Evolutionary conservation across 2,888 invertebrate species (phyloP).

Genomic region (Pristionchus arcanus): DNA sequence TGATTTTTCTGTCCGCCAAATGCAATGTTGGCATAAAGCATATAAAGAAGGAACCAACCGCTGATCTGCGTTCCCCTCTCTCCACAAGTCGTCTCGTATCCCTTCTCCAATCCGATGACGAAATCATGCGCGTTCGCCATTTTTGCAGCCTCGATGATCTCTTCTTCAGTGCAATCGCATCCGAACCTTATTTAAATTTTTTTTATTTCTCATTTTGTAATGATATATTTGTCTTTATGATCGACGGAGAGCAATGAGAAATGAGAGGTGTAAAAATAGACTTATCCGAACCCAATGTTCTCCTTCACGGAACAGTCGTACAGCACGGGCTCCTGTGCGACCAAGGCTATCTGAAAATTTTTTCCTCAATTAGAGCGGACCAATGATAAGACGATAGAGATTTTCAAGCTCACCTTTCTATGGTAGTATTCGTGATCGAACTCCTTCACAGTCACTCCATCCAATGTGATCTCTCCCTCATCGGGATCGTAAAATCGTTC

Average conservation of each 20-base stretch:
- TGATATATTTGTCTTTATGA: too few species aligned
- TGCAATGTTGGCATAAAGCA: too few species aligned
- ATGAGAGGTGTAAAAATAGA: too few species aligned
- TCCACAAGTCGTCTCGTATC: slow-evolving; percentile 50
- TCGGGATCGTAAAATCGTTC: slow-evolving; percentile 80
- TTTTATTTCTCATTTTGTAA: too few species aligned
- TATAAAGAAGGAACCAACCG: too few species aligned
- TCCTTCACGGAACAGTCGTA: slow-evolving; percentile 66
- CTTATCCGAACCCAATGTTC: slow-evolving; percentile 72
- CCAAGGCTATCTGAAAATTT: slow-evolving; percentile 54
- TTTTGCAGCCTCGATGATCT: slow-evolving; percentile 39
- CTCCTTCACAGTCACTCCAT: slow-evolving; percentile 74
- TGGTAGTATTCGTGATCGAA: slow-evolving; percentile 80
- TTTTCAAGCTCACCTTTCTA: slow-evolving; percentile 71
- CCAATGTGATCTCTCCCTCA: slow-evolving; percentile 79
- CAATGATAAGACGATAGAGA: slow-evolving; percentile 59
- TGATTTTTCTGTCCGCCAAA: too few species aligned
- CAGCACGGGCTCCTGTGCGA: slow-evolving; percentile 64
- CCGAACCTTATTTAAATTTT: too few species aligned
- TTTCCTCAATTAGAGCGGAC: not conserved
- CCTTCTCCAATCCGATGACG: slow-evolving; percentile 30
- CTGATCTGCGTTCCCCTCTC: slow-evolving; percentile 45
- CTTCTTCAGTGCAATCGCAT: slow-evolving; percentile 50
- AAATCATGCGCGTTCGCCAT: slow-evolving; percentile 38
- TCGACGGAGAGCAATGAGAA: too few species aligned